Percentiles rank a stretch among this genome's conserved stretches.
Evolutionary conservation across 2,113 vertebrate species (phyloP).

Genomic region (Ciconia boyciana): DNA sequence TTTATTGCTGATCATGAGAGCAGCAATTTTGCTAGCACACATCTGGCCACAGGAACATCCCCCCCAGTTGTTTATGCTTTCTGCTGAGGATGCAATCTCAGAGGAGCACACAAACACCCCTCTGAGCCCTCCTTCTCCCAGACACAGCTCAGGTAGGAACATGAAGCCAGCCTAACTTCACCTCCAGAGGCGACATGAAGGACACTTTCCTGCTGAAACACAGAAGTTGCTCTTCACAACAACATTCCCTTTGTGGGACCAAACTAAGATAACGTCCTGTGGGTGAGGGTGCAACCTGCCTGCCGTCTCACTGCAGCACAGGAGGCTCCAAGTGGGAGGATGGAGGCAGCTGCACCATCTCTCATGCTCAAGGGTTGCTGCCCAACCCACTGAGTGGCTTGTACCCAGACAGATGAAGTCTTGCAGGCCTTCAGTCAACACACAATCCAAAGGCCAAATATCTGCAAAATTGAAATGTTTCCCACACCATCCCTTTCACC

Average conservation of each 20-base stretch:
- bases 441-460: neutral
- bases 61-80: neutral
- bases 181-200: neutral
- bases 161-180: neutral
- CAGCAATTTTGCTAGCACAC: conserved; percentile 4
- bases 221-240: neutral
- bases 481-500: neutral
- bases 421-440: neutral
- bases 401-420: neutral
- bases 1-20: neutral
- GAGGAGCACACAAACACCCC: neutral
- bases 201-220: neutral
- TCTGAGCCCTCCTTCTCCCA: neutral
- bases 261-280: neutral
- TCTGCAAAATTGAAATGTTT: neutral
- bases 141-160: neutral
- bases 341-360: neutral
- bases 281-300: neutral
- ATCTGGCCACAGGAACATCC: neutral
- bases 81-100: neutral
- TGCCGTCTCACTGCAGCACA: neutral
- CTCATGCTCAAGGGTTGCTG: neutral
- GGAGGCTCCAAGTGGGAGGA: neutral
- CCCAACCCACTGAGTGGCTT: neutral
- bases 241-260: neutral